Percentiles rank a stretch among this genome's conserved stretches.
phyloP scores from a whole-genome alignment of 1,140 invertebrate genomes.

The Apocrypta bakeri region DNA sequence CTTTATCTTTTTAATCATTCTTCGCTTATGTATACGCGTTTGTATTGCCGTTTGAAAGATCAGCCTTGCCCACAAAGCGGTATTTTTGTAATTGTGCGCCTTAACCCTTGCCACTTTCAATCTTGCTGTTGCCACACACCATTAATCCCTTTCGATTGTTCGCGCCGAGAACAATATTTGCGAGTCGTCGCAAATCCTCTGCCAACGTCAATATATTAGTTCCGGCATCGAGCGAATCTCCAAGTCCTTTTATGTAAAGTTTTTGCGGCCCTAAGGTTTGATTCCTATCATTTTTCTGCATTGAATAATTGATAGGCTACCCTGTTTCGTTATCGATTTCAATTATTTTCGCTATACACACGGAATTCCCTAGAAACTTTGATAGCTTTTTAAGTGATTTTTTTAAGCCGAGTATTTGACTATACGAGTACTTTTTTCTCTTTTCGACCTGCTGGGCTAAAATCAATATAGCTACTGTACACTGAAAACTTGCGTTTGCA shows the following conservation, averaged over 20 bases:
- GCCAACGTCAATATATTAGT: constrained; percentile 41
- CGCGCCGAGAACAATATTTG: constrained; percentile 40
- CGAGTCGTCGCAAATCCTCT: constrained; percentile 7
- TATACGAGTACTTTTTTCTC: constrained; percentile 21
- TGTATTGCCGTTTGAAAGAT: constrained; percentile 52
- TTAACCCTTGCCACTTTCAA: neutral
- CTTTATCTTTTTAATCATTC: neutral
- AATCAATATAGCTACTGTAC: constrained; percentile 39
- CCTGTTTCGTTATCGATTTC: constrained; percentile 73
- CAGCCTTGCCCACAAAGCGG: constrained; percentile 40
- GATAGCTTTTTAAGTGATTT: constrained; percentile 4
- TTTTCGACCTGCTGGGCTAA: constrained; percentile 14
- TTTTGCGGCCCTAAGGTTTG: constrained; percentile 30
- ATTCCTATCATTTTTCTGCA: constrained; percentile 49
- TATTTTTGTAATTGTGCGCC: constrained; percentile 41
- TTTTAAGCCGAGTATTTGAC: constrained; percentile 18
- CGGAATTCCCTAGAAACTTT: constrained; percentile 37
- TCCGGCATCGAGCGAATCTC: constrained; percentile 14
- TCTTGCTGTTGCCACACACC: neutral
- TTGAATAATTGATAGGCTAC: constrained; percentile 74
- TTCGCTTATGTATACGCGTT: constrained; percentile 34
- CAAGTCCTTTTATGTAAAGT: neutral
- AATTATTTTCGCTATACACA: constrained; percentile 60
- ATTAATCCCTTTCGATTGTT: neutral
- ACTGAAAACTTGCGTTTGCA: neutral